A percentile compares a stretch with the other conserved stretches of the same genome.
Evolutionary conservation across 1,140 invertebrate genomes (phyloP).

Genomic region (Hydropsyche tenuis): DNA sequence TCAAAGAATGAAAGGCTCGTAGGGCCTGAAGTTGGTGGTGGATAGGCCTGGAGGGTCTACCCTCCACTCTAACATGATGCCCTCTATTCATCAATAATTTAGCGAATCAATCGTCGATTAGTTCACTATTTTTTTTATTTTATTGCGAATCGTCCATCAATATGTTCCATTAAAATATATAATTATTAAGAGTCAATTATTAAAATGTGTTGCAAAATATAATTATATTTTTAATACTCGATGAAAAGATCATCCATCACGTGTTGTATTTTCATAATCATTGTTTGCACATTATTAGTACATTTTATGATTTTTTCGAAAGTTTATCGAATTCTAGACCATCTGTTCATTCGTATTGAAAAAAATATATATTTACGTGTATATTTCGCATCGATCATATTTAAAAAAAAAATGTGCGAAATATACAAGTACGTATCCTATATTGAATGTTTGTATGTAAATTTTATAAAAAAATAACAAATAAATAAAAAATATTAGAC

Average conservation of each 20-base stretch:
- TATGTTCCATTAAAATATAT: slow-evolving; percentile 11
- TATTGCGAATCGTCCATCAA: background rate
- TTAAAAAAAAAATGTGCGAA: too few relatives aligned
- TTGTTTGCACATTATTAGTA: background rate
- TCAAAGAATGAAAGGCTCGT: too few relatives aligned
- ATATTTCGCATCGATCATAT: background rate
- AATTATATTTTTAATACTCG: slow-evolving; percentile 21
- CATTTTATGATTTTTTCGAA: background rate
- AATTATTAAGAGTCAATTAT: slow-evolving; percentile 21
- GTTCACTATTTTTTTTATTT: too few relatives aligned
- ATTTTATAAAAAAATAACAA: slow-evolving; percentile 32
- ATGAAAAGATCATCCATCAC: background rate
- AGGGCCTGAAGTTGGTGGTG: too few relatives aligned
- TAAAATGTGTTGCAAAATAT: slow-evolving; percentile 18
- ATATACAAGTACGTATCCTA: background rate
- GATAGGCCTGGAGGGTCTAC: too few relatives aligned
- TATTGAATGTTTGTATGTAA: slow-evolving; percentile 34
- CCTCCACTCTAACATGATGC: too few relatives aligned
- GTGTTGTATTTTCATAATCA: too few relatives aligned
- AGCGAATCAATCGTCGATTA: too few relatives aligned
- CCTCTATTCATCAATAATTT: too few relatives aligned
- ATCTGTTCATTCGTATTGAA: slow-evolving; percentile 14
- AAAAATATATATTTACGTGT: background rate
- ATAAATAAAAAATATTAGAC: slow-evolving; percentile 37
- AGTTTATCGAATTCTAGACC: slow-evolving; percentile 27